phyloP scores from a whole-genome alignment of 2,113 vertebrate genomes.

The Zosterops pallidus region DNA sequence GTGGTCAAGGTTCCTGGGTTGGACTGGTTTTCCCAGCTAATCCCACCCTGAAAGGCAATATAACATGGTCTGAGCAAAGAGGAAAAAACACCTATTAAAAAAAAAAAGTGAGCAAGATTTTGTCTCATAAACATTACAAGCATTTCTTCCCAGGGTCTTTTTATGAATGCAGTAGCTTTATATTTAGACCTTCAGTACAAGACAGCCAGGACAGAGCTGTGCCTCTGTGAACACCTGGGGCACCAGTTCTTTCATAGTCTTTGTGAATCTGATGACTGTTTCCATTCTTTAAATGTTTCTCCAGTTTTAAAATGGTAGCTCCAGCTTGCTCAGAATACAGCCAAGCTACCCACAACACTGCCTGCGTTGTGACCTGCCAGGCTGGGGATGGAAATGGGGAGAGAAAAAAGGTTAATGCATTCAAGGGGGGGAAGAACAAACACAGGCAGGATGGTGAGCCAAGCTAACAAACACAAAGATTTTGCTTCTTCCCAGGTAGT shows the following conservation, averaged over 20 bases:
- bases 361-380: not conserved
- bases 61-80: not conserved
- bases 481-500: not conserved
- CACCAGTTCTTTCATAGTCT: not conserved
- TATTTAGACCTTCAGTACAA: not conserved
- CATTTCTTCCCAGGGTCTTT: not conserved
- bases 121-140: not conserved
- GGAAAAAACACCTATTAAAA: not conserved
- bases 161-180: not conserved
- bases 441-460: not conserved
- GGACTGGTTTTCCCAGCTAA: not conserved
- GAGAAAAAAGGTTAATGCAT: not conserved
- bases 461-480: not conserved
- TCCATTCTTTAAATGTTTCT: not conserved
- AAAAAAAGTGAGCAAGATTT: not conserved
- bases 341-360: not conserved
- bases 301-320: not conserved
- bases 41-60: not conserved
- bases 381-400: not conserved
- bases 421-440: not conserved
- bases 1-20: not conserved
- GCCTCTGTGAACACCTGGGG: not conserved
- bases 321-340: not conserved
- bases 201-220: not conserved
- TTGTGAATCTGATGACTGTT: not conserved